Conservation (phyloP, 2,797 vertebrate genomes). For the Poecilia picta region DNA sequence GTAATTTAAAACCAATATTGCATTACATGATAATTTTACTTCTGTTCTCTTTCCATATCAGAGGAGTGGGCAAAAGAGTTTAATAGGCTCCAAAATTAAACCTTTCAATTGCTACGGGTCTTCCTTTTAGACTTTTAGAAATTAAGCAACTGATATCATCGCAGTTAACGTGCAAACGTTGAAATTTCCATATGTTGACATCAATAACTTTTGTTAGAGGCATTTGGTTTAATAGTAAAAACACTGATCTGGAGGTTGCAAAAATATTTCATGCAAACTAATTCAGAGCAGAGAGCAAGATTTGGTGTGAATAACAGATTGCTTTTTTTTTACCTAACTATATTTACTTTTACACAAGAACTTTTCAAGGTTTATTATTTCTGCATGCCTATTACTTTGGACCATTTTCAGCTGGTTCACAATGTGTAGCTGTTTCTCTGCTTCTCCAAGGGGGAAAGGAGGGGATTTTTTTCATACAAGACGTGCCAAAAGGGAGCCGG, state of each 20-base stretch:
- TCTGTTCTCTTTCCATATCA: neutral
- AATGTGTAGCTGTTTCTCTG: conserved; percentile 16
- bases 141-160: neutral
- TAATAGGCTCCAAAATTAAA: neutral
- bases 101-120: neutral
- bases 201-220: neutral
- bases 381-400: neutral
- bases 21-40: neutral
- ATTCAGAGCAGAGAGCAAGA: neutral
- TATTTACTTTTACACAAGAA: neutral
- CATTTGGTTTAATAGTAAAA: neutral
- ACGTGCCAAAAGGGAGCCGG: conserved; percentile 65
- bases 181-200: neutral
- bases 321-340: neutral
- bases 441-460: conserved; percentile 39
- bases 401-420: conserved; percentile 36
- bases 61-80: neutral
- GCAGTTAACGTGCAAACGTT: neutral
- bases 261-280: neutral
- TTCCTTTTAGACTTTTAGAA: neutral
- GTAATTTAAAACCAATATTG: neutral
- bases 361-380: neutral
- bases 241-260: neutral
- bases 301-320: neutral
- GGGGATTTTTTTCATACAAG: conserved; percentile 48